Evolutionary conservation across 2,113 vertebrate species (phyloP).

Genomic region (Pangasianodon hypophthalmus): DNA sequence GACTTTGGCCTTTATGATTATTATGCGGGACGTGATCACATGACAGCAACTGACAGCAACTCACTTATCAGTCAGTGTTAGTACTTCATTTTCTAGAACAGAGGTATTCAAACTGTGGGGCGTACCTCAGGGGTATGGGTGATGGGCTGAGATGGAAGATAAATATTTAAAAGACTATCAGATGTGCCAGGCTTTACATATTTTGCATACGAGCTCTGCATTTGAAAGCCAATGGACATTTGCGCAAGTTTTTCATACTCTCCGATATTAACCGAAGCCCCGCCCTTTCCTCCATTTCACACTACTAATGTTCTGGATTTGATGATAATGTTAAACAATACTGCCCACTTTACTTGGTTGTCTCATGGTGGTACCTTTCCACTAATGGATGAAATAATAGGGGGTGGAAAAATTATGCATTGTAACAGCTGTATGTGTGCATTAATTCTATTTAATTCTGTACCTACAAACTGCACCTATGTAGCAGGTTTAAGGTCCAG

Average conservation of each 20-base stretch:
- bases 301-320: neutral
- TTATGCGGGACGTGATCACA: neutral
- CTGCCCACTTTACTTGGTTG: neutral
- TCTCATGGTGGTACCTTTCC: neutral
- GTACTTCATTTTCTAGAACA: neutral
- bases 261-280: neutral
- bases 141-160: neutral
- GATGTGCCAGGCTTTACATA: neutral
- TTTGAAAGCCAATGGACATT: neutral
- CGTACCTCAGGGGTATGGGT: neutral
- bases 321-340: neutral
- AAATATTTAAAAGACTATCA: slow-evolving; percentile 3
- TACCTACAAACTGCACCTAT: neutral
- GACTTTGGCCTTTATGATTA: neutral
- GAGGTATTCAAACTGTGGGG: neutral
- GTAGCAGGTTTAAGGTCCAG: neutral
- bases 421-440: neutral
- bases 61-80: neutral
- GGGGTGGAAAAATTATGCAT: neutral
- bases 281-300: neutral
- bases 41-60: neutral
- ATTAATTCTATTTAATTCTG: neutral
- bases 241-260: neutral
- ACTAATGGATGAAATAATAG: neutral
- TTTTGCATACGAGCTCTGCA: neutral